A percentile compares a stretch with the other conserved stretches of the same genome.
phyloP scores from a whole-genome alignment of 2,113 vertebrate species.

The Agapornis roseicollis region DNA sequence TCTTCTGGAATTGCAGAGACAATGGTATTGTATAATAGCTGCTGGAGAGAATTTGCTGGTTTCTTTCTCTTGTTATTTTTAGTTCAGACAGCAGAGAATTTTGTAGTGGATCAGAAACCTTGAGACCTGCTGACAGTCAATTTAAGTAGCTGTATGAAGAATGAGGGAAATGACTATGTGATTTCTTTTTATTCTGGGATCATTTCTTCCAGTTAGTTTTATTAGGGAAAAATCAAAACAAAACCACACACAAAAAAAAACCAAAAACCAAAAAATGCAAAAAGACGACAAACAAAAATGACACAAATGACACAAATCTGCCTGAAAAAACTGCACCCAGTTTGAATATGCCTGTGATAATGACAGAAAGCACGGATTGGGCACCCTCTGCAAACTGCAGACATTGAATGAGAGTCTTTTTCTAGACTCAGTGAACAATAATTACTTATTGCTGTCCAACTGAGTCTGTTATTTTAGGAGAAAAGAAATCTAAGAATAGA shows the following conservation, averaged over 20 bases:
- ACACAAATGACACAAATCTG: not conserved
- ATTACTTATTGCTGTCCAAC: not conserved
- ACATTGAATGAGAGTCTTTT: not conserved
- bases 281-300: not conserved
- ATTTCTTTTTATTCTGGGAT: not conserved
- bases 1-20: not conserved
- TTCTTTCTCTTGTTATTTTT: not conserved
- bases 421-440: not conserved
- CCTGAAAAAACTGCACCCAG: not conserved
- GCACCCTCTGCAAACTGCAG: not conserved
- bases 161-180: rapidly evolving
- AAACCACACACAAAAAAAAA: too few relatives aligned
- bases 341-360: not conserved
- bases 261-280: not conserved
- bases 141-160: not conserved
- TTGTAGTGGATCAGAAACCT: not conserved
- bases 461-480: not conserved
- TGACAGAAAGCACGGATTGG: not conserved
- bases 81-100: not conserved
- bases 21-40: not conserved
- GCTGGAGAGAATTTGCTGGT: not conserved
- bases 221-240: not conserved
- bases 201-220: not conserved
- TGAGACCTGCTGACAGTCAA: not conserved
- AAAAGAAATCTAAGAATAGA: constrained; percentile 13